A percentile compares a stretch with the other conserved stretches of the same genome.
Evolutionary conservation across 2,797 vertebrate genomes (phyloP).

Genomic region (Sarcophilus harrisii): DNA sequence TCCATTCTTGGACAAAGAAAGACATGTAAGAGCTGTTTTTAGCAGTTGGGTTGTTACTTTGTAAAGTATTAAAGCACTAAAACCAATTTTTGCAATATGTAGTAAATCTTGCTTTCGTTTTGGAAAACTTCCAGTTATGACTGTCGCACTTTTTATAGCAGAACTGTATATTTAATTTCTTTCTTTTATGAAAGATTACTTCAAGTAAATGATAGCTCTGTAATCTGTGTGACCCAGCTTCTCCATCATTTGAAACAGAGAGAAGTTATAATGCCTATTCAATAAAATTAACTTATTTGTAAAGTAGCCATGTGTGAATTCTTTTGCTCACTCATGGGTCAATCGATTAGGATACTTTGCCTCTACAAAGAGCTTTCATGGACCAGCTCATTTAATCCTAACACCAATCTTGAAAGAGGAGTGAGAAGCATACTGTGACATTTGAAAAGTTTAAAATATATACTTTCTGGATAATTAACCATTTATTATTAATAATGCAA

Average conservation of each 20-base stretch:
- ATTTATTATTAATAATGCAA: background rate
- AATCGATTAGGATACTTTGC: background rate
- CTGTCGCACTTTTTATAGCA: conserved; percentile 86
- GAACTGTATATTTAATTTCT: conserved; percentile 85
- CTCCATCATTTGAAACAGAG: conserved; percentile 82
- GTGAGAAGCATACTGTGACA: background rate
- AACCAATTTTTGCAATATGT: conserved; percentile 85
- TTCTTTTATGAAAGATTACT: conserved; percentile 88
- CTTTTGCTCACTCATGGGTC: conserved; percentile 33
- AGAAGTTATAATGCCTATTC: conserved; percentile 83
- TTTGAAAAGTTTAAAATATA: background rate
- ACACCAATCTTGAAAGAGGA: background rate
- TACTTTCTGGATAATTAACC: background rate
- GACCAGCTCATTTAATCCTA: background rate
- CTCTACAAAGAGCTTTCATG: background rate
- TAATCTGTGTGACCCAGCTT: conserved; percentile 84
- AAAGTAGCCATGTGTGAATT: conserved; percentile 76
- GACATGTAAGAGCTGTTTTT: conserved; percentile 81
- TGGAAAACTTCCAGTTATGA: conserved; percentile 84
- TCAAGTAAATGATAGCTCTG: conserved; percentile 85
- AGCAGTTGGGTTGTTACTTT: conserved; percentile 82
- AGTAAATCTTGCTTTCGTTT: conserved; percentile 86
- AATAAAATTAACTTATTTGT: conserved; percentile 87
- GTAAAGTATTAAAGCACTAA: conserved; percentile 85
- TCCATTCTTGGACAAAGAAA: conserved; percentile 79